Evolutionary conservation across 2,888 invertebrate species (phyloP), one percentile per base, ranked within the genome.

Genomic region (Sarcophaga carnaria): DNA sequence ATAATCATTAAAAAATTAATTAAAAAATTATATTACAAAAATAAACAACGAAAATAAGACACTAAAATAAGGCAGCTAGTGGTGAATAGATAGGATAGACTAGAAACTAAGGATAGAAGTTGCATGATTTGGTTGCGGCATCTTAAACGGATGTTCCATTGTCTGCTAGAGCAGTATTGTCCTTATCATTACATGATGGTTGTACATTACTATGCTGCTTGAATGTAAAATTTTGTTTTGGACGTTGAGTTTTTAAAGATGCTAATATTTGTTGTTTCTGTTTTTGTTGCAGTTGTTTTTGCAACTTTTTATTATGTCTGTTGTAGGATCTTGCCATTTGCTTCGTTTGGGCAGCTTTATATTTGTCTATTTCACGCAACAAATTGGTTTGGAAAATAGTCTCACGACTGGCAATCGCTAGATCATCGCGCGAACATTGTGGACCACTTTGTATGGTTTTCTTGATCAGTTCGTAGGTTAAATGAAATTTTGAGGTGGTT

Each of bases 401-500:
- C 69, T 78, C 66, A 22, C 72, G 49, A 27, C 25, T 74, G 12
- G 80, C 45, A 60, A 27, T 54, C n/a, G 27, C 4, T 6, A 80
- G 47, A 80, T 80, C 80, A 47, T 85, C 72, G 1, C 45, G 17
- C 1, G 85, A 63, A 62, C 72, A 80, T 63, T 72, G 54, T 4
- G 54, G n/a, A 12, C 67, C 72, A 72, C 63, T 72, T 54, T 67
- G 62, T n/a, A 77, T 25, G 25, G 67, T 77, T 22, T 78, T 82
- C 12, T 47, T 37, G 22, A 79, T 79, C 45, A 85, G 72, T 49
- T 75, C 49, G n/a, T 75, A 45, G 27, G 82, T 85, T 22, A 85
- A 70, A 22, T 60, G 20, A 8, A 62, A 25, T 75, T 85, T 85
- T 14, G 77, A 64, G 10, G 14, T 22, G 10, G 71, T 27, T 2